Percentiles rank a stretch among this genome's conserved stretches.
Evolutionary conservation across 2,888 invertebrate species (phyloP).

Genomic region (Nephrotoma appendiculata): DNA sequence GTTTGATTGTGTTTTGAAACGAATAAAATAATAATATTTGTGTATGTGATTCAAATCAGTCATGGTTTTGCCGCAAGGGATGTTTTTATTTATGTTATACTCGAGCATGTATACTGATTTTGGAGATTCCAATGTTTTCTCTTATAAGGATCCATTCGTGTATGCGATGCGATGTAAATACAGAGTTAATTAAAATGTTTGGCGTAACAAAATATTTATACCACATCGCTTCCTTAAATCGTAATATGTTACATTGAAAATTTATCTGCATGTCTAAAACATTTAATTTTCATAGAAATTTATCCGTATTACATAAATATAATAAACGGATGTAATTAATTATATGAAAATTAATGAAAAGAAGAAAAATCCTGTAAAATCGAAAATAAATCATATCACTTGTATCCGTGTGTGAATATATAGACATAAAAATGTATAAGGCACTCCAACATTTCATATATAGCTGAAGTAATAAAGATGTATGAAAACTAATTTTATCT

Average conservation of each 20-base stretch:
- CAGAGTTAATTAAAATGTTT: neutral
- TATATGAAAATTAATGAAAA: neutral
- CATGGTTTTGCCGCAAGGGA: neutral
- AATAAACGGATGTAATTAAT: neutral
- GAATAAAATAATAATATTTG: neutral
- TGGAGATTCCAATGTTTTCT: neutral
- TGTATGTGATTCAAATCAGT: neutral
- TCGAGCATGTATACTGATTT: neutral
- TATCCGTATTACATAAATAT: neutral
- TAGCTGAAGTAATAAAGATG: neutral
- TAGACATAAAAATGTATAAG: neutral
- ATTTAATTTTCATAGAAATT: too few relatives aligned
- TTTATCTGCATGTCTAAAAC: too few relatives aligned
- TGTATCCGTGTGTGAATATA: neutral
- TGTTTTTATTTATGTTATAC: neutral
- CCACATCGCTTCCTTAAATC: neutral
- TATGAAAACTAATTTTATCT: neutral
- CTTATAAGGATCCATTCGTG: neutral
- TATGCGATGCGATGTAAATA: neutral
- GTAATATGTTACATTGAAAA: too few relatives aligned
- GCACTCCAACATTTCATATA: neutral
- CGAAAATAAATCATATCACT: neutral
- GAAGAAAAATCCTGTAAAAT: neutral
- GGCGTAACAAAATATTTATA: neutral
- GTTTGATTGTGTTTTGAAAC: neutral